Conservation (phyloP, 2,113 vertebrate species). For the Phyllostomus hastatus region DNA sequence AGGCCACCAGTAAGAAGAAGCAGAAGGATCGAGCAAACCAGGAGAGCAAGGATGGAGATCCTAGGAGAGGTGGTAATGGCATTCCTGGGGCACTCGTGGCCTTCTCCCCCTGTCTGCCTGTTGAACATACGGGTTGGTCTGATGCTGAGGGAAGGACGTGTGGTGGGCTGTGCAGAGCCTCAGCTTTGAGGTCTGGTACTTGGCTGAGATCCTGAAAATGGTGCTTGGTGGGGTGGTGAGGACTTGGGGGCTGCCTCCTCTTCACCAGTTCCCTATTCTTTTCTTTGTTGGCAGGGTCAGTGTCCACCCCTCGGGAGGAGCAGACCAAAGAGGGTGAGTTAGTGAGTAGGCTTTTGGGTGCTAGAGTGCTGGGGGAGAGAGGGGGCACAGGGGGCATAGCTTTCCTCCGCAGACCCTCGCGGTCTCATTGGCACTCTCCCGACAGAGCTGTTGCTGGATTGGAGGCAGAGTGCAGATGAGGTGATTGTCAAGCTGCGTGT, state of each 20-base stretch:
- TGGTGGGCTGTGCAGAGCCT: background rate
- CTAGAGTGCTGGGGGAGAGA: background rate
- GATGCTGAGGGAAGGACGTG: background rate
- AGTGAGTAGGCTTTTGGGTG: background rate
- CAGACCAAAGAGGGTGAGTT: conserved; percentile 71
- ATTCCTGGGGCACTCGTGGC: background rate
- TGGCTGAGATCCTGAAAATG: background rate
- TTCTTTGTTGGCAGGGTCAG: conserved; percentile 46
- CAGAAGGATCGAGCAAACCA: conserved; percentile 97
- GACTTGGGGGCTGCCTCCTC: background rate
- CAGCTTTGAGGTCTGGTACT: background rate
- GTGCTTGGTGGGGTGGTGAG: background rate
- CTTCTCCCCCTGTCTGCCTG: background rate
- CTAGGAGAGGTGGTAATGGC: conserved; percentile 82
- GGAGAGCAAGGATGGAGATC: conserved; percentile 94
- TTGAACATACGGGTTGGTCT: background rate
- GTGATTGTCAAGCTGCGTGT: conserved; percentile 92
- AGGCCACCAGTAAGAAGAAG: conserved; percentile 93
- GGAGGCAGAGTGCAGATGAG: conserved; percentile 95
- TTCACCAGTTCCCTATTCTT: background rate
- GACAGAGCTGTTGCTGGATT: conserved; percentile 93
- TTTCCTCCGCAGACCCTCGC: rapidly evolving
- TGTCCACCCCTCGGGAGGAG: conserved; percentile 42
- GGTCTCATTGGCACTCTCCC: background rate
- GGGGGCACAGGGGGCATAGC: background rate